Conservation (phyloP, 2,888 invertebrate species). For the Pantelozetes paolii region DNA sequence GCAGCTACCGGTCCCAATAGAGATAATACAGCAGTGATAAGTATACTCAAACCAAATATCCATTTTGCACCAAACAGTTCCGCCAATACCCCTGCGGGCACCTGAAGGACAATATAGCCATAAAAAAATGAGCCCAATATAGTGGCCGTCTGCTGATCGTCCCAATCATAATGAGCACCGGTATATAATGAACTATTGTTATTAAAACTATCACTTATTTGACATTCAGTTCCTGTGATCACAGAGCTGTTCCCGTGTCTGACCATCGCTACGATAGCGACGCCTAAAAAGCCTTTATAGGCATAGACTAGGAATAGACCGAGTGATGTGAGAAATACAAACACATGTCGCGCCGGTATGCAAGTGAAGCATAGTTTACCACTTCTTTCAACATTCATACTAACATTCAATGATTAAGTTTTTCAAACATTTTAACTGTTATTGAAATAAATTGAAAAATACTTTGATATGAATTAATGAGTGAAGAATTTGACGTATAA, state of each 20-base stretch:
- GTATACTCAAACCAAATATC: constrained; percentile 46
- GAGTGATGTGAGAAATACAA: neutral
- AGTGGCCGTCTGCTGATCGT: constrained; percentile 43
- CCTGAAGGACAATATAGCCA: constrained; percentile 47
- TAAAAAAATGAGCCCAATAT: constrained; percentile 47
- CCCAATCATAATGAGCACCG: constrained; percentile 44
- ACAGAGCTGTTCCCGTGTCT: neutral
- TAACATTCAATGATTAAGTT: too few species aligned
- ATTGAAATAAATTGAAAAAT: too few species aligned
- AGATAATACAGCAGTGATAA: constrained; percentile 46
- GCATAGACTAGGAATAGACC: constrained; percentile 15
- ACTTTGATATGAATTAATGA: too few species aligned
- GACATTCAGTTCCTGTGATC: neutral
- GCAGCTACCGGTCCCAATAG: constrained; percentile 46
- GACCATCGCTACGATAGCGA: constrained; percentile 29
- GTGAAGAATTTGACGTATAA: too few species aligned
- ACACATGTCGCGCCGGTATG: constrained; percentile 8
- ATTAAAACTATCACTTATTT: neutral
- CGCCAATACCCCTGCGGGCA: constrained; percentile 46
- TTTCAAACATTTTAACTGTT: too few species aligned
- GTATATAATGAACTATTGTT: neutral
- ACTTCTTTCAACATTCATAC: neutral
- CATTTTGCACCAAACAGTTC: constrained; percentile 47
- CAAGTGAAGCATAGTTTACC: neutral
- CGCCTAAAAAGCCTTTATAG: constrained; percentile 8